Conservation (phyloP, 2,888 invertebrate genomes). For the Hyppa rectilinea region DNA sequence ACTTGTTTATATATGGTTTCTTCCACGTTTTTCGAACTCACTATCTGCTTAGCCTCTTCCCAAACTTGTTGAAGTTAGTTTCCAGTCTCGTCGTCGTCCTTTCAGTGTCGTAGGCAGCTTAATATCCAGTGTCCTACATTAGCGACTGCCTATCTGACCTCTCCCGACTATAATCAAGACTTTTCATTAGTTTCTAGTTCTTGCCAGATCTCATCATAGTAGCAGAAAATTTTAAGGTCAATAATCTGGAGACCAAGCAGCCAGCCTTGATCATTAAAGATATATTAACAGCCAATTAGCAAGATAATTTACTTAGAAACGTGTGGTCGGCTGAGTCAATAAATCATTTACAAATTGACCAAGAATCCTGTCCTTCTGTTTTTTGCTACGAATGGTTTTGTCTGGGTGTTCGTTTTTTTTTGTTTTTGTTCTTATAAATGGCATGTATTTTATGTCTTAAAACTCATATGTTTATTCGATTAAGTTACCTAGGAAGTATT, state of each 20-base stretch:
- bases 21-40: not conserved
- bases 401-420: conserved; percentile 45
- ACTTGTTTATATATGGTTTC: not conserved
- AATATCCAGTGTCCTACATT: not conserved
- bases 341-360: conserved; percentile 67
- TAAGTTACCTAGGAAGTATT: not conserved
- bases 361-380: conserved; percentile 64
- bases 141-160: not conserved
- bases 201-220: not conserved
- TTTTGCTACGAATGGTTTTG: conserved; percentile 59
- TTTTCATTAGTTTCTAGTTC: not conserved
- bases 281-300: conserved; percentile 67
- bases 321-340: conserved; percentile 55
- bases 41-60: not conserved
- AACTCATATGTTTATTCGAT: conserved; percentile 8
- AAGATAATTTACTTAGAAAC: conserved; percentile 66
- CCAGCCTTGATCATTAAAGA: conserved; percentile 57
- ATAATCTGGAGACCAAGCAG: conserved; percentile 31
- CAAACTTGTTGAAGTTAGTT: too few species aligned
- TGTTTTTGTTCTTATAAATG: conserved; percentile 30
- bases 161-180: not conserved
- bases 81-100: too few species aligned
- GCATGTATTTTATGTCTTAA: conserved; percentile 30
- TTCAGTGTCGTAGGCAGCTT: too few species aligned
- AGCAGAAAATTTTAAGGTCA: conserved; percentile 21